Evolutionary conservation across 1,140 invertebrate species (phyloP), one percentile per base, ranked within the genome.

Genomic region (Aphelenchoides avenae): DNA sequence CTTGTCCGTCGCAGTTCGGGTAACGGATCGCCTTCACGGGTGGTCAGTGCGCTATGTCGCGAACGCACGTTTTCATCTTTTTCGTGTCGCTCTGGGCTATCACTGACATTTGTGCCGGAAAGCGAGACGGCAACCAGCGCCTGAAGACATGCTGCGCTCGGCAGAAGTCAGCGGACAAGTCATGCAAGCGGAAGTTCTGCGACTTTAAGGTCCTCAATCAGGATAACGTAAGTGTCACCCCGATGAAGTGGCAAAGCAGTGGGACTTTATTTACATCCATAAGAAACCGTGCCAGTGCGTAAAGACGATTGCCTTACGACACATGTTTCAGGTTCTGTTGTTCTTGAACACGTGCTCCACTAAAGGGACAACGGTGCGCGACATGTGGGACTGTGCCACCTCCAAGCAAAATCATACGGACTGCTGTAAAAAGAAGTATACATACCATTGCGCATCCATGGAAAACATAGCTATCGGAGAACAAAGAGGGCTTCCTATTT

Each of bases 341-440:
- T 73, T 75, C 42, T 31, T 73, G 18, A 75, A 73, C 34, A 52
- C 56, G 18, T 73, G 70, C 53, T 44, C 47, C 6, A 47, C 66
- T 5, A 63, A 67, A 26, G 70, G 70, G 29, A 33, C 40, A 9
- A 73, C 70, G 5, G 64, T 73, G 9, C 24, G 29, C 29, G 44
- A 69, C 22, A 71, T 73, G 67, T 73, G 70, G 70, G 61, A 67
- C 34, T 73, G 70, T 51, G 70, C 68, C 24, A 64, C 71, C 29
- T 61, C 64, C n/a, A 53, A 69, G 36, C 42, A 40, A 7, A 71
- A 73, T 50, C 70, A 73, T 48, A 61, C 64, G 11, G 64, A 69
- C 30, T 73, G 70, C 41, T 73, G 70, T 60, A 74, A 71, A 50
- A 64, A 56, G 49, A 73, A 68, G 70, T 73, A 49, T 49, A 57